Conservation (phyloP, 2,113 vertebrate species). For the Macaca mulatta region DNA sequence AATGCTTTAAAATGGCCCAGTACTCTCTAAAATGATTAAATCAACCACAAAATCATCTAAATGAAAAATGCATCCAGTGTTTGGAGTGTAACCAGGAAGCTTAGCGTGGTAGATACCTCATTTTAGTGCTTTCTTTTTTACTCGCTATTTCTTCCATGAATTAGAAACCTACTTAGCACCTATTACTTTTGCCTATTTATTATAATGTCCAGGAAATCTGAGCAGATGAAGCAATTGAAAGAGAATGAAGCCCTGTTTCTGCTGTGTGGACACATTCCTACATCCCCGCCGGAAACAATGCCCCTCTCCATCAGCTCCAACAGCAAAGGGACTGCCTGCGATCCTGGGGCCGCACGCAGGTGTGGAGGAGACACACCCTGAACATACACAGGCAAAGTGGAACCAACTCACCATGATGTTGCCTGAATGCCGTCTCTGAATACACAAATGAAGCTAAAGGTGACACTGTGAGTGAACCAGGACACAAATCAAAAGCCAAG, state of each 20-base stretch:
- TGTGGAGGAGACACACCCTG: background rate
- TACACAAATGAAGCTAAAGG: background rate
- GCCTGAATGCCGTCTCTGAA: background rate
- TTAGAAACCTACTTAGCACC: slow-evolving; percentile 44
- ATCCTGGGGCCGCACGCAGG: background rate
- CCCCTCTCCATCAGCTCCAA: background rate
- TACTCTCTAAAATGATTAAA: slow-evolving; percentile 77
- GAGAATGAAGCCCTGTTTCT: slow-evolving; percentile 39
- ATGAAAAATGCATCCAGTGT: slow-evolving; percentile 66
- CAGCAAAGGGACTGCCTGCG: background rate
- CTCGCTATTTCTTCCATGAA: slow-evolving; percentile 64
- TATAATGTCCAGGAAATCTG: background rate
- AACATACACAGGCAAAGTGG: background rate
- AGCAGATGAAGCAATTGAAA: background rate
- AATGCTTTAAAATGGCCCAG: slow-evolving; percentile 71
- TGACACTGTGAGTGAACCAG: background rate
- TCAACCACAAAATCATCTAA: slow-evolving; percentile 71
- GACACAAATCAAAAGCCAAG: background rate
- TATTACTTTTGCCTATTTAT: background rate
- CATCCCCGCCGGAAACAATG: background rate
- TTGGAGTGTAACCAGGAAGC: slow-evolving; percentile 36
- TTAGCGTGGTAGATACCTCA: background rate
- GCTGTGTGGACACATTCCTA: slow-evolving; percentile 13
- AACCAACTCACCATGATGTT: accelerated
- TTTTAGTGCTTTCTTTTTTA: slow-evolving; percentile 70